Conservation (phyloP, 2,888 invertebrate genomes). For the Amphipoea oculea region DNA sequence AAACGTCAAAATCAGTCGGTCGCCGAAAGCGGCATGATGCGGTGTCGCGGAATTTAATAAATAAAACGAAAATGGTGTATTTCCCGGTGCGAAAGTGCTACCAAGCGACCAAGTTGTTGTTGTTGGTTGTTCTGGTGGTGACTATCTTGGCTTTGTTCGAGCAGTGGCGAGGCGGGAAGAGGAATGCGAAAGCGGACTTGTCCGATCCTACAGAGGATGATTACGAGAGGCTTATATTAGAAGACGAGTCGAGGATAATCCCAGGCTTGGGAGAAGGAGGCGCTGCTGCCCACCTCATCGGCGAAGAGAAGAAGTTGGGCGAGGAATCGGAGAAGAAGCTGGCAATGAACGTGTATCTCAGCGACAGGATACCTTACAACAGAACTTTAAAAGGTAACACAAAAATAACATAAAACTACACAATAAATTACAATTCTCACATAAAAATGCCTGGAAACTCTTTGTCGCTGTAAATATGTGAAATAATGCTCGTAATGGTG, state of each 20-base stretch:
- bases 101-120: slow-evolving; percentile 79
- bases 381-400: slow-evolving; percentile 92
- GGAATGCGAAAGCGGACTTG: slow-evolving; percentile 73
- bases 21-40: slow-evolving; percentile 69
- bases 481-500: slow-evolving; percentile 3
- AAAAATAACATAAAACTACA: slow-evolving; percentile 1
- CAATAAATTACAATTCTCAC: neutral
- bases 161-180: slow-evolving; percentile 85
- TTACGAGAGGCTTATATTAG: slow-evolving; percentile 89
- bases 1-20: slow-evolving; percentile 78
- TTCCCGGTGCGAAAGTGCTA: slow-evolving; percentile 86
- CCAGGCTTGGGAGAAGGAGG: slow-evolving; percentile 93
- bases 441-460: neutral
- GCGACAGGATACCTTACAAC: slow-evolving; percentile 96
- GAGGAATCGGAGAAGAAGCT: slow-evolving; percentile 94
- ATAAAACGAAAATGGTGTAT: slow-evolving; percentile 76
- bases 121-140: slow-evolving; percentile 79
- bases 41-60: slow-evolving; percentile 55
- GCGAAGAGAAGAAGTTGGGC: slow-evolving; percentile 92
- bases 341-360: slow-evolving; percentile 96
- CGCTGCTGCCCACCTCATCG: slow-evolving; percentile 92
- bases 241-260: slow-evolving; percentile 92
- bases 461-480: neutral
- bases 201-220: slow-evolving; percentile 73
- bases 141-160: slow-evolving; percentile 82